A percentile compares a stretch with the other conserved stretches of the same genome.
phyloP scores from a whole-genome alignment of 2,888 invertebrate species.

The Nyleta sp. region DNA sequence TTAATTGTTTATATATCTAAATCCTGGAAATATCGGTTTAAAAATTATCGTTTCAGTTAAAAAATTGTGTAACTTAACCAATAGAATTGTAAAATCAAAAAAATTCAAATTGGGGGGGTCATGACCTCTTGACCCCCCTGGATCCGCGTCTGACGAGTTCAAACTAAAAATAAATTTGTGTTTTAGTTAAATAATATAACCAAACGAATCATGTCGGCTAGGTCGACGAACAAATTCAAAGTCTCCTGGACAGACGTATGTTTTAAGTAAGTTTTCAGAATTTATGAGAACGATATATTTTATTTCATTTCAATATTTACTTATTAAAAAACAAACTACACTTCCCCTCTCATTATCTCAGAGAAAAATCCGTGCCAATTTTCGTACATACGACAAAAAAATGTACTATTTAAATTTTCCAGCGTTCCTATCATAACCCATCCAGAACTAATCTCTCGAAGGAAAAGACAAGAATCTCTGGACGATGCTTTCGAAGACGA shows the following conservation, averaged over 20 bases:
- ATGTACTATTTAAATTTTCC: slow-evolving; percentile 11
- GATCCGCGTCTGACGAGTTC: too few relatives aligned
- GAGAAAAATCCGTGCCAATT: not conserved
- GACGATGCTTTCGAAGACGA: slow-evolving; percentile 71
- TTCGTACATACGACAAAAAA: too few relatives aligned
- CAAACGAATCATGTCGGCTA: slow-evolving; percentile 81
- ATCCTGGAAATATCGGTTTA: too few relatives aligned
- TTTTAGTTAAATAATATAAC: slow-evolving; percentile 84
- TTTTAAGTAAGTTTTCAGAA: slow-evolving; percentile 82
- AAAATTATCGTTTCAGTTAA: too few relatives aligned
- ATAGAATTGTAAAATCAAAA: too few relatives aligned
- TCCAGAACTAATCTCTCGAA: slow-evolving; percentile 44
- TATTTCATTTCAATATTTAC: not conserved
- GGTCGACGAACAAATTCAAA: slow-evolving; percentile 77
- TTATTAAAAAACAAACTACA: too few relatives aligned
- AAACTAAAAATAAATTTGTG: not conserved
- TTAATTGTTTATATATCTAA: too few relatives aligned
- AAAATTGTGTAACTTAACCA: too few relatives aligned
- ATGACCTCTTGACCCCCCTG: too few relatives aligned
- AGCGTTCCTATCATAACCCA: slow-evolving; percentile 78
- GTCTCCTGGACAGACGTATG: slow-evolving; percentile 84
- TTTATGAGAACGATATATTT: slow-evolving; percentile 39
- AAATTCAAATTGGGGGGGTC: too few relatives aligned
- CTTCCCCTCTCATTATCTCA: too few relatives aligned
- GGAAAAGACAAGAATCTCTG: slow-evolving; percentile 66